Evolutionary conservation across 2,888 invertebrate genomes (phyloP).

Genomic region (Allacma fusca): DNA sequence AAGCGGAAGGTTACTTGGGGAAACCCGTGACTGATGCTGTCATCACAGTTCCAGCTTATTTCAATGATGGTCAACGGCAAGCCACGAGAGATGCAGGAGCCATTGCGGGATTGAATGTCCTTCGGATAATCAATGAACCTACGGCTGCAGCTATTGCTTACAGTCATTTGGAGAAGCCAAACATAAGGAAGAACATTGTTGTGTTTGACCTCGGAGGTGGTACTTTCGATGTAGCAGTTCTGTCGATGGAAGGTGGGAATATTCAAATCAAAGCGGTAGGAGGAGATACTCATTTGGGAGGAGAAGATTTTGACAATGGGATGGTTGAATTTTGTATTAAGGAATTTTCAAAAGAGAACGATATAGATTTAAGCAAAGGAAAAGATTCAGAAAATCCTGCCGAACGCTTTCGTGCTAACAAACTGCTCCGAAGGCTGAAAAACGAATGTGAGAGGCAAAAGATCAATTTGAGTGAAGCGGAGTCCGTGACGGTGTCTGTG

Average conservation of each 20-base stretch:
- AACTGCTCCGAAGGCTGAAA: too few relatives aligned
- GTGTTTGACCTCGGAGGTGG: constrained; percentile 52
- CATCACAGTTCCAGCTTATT: constrained; percentile 82
- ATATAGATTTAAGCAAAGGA: too few relatives aligned
- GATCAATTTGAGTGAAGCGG: too few relatives aligned
- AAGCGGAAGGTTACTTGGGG: constrained; percentile 86
- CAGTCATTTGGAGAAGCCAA: constrained; percentile 25
- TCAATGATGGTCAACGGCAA: constrained; percentile 70
- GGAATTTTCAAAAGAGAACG: too few relatives aligned
- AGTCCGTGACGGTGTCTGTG: too few relatives aligned
- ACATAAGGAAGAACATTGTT: constrained; percentile 37
- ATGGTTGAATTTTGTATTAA: too few relatives aligned
- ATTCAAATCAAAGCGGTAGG: too few relatives aligned
- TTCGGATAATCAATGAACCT: constrained; percentile 89
- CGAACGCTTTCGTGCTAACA: too few relatives aligned
- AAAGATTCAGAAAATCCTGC: too few relatives aligned
- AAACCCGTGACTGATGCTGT: constrained; percentile 79
- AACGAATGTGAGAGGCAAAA: too few relatives aligned
- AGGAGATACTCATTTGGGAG: too few relatives aligned
- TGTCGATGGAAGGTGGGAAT: constrained; percentile 33
- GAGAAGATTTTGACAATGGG: too few relatives aligned
- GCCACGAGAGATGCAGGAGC: constrained; percentile 86
- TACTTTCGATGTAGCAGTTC: constrained; percentile 55
- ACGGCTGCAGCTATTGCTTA: constrained; percentile 77
- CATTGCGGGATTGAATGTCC: constrained; percentile 86